phyloP scores from a whole-genome alignment of 1,140 invertebrate species.

The Oryctes rhinoceros region DNA sequence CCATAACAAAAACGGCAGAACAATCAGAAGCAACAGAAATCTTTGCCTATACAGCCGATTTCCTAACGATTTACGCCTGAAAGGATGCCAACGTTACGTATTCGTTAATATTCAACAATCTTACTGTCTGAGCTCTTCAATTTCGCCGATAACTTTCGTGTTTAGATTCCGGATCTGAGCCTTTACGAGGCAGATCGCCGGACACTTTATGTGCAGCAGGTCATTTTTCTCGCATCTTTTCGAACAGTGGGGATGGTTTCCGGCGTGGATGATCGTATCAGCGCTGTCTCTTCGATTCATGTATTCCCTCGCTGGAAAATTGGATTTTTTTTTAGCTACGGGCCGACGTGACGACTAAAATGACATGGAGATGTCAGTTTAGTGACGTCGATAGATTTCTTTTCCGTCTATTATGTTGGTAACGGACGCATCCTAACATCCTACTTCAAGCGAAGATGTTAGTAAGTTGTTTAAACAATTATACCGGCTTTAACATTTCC shows the following conservation, averaged over 20 bases:
- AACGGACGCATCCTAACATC: neutral
- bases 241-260: neutral
- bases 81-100: neutral
- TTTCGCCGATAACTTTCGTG: slow-evolving; percentile 11
- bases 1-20: slow-evolving; percentile 20
- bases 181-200: neutral
- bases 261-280: neutral
- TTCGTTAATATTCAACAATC: neutral
- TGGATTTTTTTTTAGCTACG: neutral
- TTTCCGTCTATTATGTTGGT: neutral
- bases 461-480: too few species aligned
- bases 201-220: slow-evolving; percentile 8
- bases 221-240: neutral
- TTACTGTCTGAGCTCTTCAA: slow-evolving; percentile 5
- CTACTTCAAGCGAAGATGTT: too few species aligned
- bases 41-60: neutral
- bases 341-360: slow-evolving; percentile 1
- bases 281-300: slow-evolving; percentile 16
- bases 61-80: slow-evolving; percentile 7
- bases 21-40: neutral
- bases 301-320: neutral
- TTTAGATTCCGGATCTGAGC: neutral
- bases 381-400: neutral
- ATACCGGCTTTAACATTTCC: too few species aligned
- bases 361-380: slow-evolving; percentile 25